Base-by-base conservation (phyloP, 2,888 invertebrate species). In the Mechanitis messenoides region DNA sequence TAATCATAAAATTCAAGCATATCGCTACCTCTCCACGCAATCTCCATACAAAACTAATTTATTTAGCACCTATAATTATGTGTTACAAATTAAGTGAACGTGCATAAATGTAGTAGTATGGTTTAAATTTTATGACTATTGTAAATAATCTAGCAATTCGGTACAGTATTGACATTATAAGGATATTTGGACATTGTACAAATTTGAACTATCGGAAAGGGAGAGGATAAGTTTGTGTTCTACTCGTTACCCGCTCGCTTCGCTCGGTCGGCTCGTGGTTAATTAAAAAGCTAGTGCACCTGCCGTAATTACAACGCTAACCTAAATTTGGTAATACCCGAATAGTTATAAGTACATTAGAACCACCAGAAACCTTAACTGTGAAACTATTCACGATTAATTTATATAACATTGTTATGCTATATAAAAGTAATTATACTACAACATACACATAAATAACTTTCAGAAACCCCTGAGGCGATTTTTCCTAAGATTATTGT, bases 401-500 rank as follows among this genome's bases (percentile, higher is more conserved):
- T n/a, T 20, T 20, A 47, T n/a, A 20, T 20, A n/a, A 20, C 3
- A 6, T 47, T 47, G n/a, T 20, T 20, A 20, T 20, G 20, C 20
- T 20, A 20, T 20, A 20, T 20, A 20, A 20, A 20, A 20, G 31
- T 31, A 31, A 50, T 9, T 31, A 31, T 50, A 31, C 50, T 7
- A 50, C 31, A 31, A 11, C 50, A 50, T 50, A 50, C 6, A 31
- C 31, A 11, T 9, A 42, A 9, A 9, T 7, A 78, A 42, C 42
- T 64, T 69, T 64, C 68, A 68, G 69, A 62, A 70, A 71, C 66
- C 69, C 67, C 67, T 68, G 67, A 61, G 68, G 68, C 69, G 72
- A 72, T 72, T 83, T 84, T 79, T 71, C 73, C 71, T 69, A 71
- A 76, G 76, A 77, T 73, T 78, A 75, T 71, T 72, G 69, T 75